Conservation (phyloP, 1,140 invertebrate species). For the Onthophagus taurus region DNA sequence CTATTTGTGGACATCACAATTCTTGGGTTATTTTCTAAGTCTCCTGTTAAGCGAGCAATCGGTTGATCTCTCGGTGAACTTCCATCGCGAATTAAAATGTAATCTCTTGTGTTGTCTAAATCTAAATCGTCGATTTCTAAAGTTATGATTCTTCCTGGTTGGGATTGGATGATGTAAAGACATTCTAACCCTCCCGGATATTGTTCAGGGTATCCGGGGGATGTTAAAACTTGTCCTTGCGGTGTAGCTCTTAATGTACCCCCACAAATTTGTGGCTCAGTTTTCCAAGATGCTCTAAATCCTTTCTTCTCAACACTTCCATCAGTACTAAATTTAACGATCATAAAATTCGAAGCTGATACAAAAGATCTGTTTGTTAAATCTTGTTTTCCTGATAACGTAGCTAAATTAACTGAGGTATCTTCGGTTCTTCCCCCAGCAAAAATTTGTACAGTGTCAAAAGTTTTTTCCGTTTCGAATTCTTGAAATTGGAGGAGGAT, state of each 20-base stretch:
- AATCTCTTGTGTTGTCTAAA: constrained; percentile 75
- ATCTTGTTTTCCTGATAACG: constrained; percentile 81
- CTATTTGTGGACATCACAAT: constrained; percentile 86
- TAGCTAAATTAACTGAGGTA: constrained; percentile 82
- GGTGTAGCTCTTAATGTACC: constrained; percentile 72
- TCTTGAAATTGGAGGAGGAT: constrained; percentile 91
- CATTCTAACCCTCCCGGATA: constrained; percentile 94
- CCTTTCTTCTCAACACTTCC: constrained; percentile 88
- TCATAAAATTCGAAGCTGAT: constrained; percentile 96
- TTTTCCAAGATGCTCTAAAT: constrained; percentile 89
- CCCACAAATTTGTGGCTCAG: constrained; percentile 82
- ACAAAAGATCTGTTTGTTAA: constrained; percentile 75
- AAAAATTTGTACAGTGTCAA: constrained; percentile 91
- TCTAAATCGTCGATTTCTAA: constrained; percentile 86
- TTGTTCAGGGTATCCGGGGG: constrained; percentile 82
- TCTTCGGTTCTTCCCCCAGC: constrained; percentile 92
- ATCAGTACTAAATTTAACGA: constrained; percentile 92
- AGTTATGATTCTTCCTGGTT: constrained; percentile 78
- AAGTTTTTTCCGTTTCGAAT: constrained; percentile 94
- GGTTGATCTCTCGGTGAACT: constrained; percentile 73
- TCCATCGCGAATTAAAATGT: constrained; percentile 82
- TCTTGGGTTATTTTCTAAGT: constrained; percentile 63
- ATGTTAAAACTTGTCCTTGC: constrained; percentile 73
- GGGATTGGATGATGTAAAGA: constrained; percentile 82
- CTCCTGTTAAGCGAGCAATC: constrained; percentile 74